Percentiles rank a stretch among this genome's conserved stretches.
phyloP scores from a whole-genome alignment of 2,888 invertebrate species.

The Arge pagana region DNA sequence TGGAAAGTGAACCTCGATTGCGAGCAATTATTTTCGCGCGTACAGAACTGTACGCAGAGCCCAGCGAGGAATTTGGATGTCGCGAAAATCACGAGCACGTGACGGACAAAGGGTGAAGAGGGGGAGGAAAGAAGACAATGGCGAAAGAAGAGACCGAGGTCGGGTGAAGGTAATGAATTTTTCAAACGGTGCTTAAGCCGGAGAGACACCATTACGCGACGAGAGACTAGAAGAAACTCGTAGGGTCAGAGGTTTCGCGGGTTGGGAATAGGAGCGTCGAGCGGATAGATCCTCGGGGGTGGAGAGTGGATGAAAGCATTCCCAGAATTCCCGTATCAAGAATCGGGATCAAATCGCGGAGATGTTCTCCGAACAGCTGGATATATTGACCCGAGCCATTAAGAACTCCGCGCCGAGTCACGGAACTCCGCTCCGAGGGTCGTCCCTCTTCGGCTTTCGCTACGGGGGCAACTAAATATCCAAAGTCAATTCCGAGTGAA shows the following conservation, averaged over 20 bases:
- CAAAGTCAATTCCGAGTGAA: slow-evolving; percentile 1
- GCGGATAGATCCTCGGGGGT: neutral
- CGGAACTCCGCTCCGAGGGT: slow-evolving; percentile 4
- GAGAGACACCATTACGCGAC: neutral
- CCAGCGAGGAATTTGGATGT: no score
- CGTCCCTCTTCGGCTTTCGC: neutral
- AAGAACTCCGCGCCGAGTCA: neutral
- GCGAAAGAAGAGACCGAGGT: neutral
- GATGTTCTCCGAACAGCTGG: neutral
- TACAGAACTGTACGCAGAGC: no score
- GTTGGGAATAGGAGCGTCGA: no score
- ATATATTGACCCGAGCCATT: neutral
- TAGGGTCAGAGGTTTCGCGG: no score
- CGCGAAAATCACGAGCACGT: no score
- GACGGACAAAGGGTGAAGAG: no score
- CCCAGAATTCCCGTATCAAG: no score
- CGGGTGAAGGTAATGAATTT: neutral
- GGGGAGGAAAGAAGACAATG: neutral
- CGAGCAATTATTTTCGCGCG: no score
- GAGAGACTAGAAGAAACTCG: no score
- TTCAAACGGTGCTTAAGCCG: slow-evolving; percentile 9
- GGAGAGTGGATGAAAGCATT: neutral
- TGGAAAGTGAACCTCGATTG: no score
- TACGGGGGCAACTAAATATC: neutral
- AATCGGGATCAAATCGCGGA: no score